A percentile compares a stretch with the other conserved stretches of the same genome.
Conservation (phyloP, 53 echinoderm and acorn worm genomes). For the Hippasteria phrygiana region DNA sequence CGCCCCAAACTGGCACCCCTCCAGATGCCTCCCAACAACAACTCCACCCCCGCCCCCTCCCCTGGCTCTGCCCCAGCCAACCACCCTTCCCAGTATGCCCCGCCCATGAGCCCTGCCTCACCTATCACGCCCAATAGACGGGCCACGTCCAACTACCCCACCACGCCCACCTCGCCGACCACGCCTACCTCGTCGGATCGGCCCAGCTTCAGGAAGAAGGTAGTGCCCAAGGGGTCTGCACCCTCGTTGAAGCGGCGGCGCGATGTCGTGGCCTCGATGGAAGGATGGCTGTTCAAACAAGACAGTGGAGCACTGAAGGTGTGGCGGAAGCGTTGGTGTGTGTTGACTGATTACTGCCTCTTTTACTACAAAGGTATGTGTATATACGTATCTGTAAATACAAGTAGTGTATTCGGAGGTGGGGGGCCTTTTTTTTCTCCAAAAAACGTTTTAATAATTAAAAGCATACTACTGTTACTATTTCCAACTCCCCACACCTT, state of each 20-base stretch:
- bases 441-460: no score
- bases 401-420: no score
- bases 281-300: conserved; percentile 91
- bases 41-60: neutral
- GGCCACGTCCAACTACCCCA: neutral
- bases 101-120: conserved; percentile 16
- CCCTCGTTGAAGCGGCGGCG: conserved; percentile 63
- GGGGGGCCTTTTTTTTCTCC: no score
- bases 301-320: conserved; percentile 76
- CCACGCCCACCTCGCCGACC: conserved; percentile 35
- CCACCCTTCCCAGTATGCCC: neutral
- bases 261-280: conserved; percentile 65
- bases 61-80: neutral
- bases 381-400: neutral
- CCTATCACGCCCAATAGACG: neutral
- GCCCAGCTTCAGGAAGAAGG: conserved; percentile 70
- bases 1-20: conserved; percentile 42
- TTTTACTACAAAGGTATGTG: conserved; percentile 90
- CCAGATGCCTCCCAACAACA: neutral
- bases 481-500: no score
- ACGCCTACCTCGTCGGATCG: conserved; percentile 40
- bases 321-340: conserved; percentile 95
- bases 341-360: conserved; percentile 90
- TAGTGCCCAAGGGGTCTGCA: conserved; percentile 60
- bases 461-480: no score